Evolutionary conservation across 2,888 invertebrate genomes (phyloP).

Genomic region (Chromoteleia sp.): DNA sequence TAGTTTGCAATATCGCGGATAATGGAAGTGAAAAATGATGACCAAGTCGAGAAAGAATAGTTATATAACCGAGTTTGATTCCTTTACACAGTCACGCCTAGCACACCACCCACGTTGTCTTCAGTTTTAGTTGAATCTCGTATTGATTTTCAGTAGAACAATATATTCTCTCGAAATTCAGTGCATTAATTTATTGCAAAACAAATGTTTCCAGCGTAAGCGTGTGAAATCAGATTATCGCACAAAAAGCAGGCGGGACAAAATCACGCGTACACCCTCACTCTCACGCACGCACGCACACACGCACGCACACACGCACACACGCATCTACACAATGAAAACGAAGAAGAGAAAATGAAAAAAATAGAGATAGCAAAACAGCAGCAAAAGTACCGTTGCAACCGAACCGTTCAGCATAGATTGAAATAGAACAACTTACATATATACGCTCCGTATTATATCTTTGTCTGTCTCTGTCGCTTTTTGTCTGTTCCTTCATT

Average conservation of each 20-base stretch:
- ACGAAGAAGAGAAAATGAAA: background rate
- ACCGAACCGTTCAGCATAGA: constrained; percentile 44
- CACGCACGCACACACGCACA: too few relatives aligned
- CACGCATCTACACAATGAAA: background rate
- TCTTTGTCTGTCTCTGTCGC: constrained; percentile 52
- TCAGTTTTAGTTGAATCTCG: constrained; percentile 43
- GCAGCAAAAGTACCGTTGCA: constrained; percentile 41
- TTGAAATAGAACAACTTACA: constrained; percentile 37
- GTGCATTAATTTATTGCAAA: constrained; percentile 39
- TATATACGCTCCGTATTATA: constrained; percentile 23
- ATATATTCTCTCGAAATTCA: constrained; percentile 18
- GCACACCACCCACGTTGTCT: constrained; percentile 21
- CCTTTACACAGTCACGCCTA: constrained; percentile 37
- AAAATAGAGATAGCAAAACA: constrained; percentile 7
- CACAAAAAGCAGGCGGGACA: constrained; percentile 5
- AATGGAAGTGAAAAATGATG: constrained; percentile 43
- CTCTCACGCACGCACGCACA: too few relatives aligned
- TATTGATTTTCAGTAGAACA: constrained; percentile 53
- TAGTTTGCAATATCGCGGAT: constrained; percentile 19
- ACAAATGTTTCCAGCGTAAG: constrained; percentile 17
- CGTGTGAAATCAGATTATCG: background rate
- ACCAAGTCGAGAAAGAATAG: constrained; percentile 28
- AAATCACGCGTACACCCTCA: background rate
- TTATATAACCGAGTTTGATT: constrained; percentile 38
- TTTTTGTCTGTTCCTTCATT: constrained; percentile 57